These are phyloP conservation scores for Xenopus borealis DNA, from an alignment of 2,113 vertebrate species.

Conservation along the genomic window DNA sequence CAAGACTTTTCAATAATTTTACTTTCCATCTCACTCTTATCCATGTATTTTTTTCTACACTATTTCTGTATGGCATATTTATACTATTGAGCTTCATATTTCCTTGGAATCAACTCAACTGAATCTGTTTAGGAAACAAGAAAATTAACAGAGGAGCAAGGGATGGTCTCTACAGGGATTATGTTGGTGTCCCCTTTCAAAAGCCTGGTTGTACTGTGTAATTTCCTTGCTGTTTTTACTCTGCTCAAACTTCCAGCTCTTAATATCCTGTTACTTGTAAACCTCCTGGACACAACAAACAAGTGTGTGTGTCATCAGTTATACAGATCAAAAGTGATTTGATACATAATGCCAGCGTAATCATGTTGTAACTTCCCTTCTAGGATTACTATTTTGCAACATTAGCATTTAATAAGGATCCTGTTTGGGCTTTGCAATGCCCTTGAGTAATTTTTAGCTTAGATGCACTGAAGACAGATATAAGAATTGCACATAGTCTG, in stretches of 20 bases:
- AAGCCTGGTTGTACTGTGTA: no score
- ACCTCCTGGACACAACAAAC: background rate
- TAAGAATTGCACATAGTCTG: background rate
- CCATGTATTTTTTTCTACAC: no score
- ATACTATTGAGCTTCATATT: no score
- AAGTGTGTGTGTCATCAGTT: background rate
- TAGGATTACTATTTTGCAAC: background rate
- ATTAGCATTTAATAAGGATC: background rate
- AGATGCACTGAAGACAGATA: background rate
- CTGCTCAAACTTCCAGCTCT: background rate
- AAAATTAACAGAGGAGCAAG: background rate
- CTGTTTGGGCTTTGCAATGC: background rate
- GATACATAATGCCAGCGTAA: background rate
- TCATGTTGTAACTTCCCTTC: constrained; percentile 3
- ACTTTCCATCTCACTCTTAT: no score
- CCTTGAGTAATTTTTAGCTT: background rate
- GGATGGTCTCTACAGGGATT: background rate
- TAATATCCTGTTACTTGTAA: background rate
- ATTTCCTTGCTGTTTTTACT: background rate
- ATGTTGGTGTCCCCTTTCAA: background rate
- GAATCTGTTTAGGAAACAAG: background rate
- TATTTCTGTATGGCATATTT: no score
- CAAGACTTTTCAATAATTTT: no score
- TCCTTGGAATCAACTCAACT: no score
- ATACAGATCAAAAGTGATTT: background rate